Evolutionary conservation across 1,140 invertebrate genomes (phyloP), one percentile per base, ranked within the genome.

Genomic region (Cydia fagiglandana): DNA sequence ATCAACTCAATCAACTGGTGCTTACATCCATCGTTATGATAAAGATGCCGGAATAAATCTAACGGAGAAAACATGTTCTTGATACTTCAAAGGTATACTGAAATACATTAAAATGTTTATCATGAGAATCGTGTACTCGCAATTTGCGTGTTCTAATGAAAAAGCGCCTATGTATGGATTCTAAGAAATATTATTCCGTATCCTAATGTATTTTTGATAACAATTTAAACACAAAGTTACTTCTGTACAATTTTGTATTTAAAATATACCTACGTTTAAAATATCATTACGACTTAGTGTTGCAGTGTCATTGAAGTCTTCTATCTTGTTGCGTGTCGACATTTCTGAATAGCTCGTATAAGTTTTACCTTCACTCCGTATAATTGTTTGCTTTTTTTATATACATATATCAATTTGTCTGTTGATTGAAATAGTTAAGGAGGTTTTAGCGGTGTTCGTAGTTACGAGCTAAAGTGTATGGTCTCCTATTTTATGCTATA

Each of bases 121-220:
- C 66, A 20, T 70, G 66, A 41, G 34, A 70, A 70, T 70, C 66
- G 66, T 70, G 66, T 70, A 70, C 30, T 45, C 38, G 30, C 66
- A 70, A 70, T 70, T 70, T 70, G 66, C 34, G 34, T 38, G 64
- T 66, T 15, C 64, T 66, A 10, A 66, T 38, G 28, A 28, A 66
- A 66, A 20, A 15, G 64, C 28, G 64, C 64, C 24, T n/a, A 34
- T n/a, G 13, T 53, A 53, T 24, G 56, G 20, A 61, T 24, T n/a
- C 34, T 41, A 38, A 4, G 66, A 70, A 34, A 38, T 41, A 45
- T 70, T 70, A 20, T 68, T 41, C 6, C 45, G 1, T 15, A 38
- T 41, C 5, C 34, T 70, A 38, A 70, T 70, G 38, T 70, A 38
- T 70, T 70, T 70, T 70, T 70, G 66, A 70, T 70, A 41, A 41